phyloP scores from a whole-genome alignment of 2,797 vertebrate genomes.

The Pteronotus mesoamericanus region DNA sequence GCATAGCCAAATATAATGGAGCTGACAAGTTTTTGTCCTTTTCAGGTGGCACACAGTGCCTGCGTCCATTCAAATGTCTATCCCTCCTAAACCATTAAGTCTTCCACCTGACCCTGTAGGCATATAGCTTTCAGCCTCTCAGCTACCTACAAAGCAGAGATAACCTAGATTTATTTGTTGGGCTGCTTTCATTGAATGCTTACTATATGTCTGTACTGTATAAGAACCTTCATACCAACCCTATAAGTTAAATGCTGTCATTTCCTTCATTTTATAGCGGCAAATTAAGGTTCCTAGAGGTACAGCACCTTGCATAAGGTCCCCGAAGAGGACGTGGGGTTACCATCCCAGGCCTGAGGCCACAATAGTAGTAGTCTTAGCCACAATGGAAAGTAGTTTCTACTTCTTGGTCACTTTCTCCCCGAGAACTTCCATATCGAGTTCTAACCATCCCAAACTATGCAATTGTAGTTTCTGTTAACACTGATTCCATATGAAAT shows the following conservation, averaged over 20 bases:
- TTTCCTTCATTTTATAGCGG: background rate
- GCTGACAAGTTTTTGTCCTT: background rate
- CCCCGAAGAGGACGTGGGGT: background rate
- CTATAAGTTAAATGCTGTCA: background rate
- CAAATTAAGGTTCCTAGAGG: background rate
- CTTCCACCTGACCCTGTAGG: background rate
- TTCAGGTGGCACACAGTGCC: fast-evolving
- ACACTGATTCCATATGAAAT: background rate
- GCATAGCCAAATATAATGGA: background rate
- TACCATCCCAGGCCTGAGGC: background rate
- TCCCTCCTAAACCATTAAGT: background rate
- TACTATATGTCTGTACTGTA: too few species aligned
- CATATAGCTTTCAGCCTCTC: background rate
- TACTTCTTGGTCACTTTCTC: background rate
- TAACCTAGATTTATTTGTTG: background rate
- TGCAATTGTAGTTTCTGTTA: background rate
- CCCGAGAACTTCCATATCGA: background rate
- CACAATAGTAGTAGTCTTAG: background rate
- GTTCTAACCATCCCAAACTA: background rate
- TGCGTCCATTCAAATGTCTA: background rate
- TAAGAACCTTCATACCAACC: background rate
- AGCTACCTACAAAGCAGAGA: background rate
- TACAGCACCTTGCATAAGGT: background rate
- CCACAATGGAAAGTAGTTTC: background rate
- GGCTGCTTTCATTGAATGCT: background rate